Evolutionary conservation across 2,113 vertebrate species (phyloP).

Genomic region (Burhinus oedicnemus): DNA sequence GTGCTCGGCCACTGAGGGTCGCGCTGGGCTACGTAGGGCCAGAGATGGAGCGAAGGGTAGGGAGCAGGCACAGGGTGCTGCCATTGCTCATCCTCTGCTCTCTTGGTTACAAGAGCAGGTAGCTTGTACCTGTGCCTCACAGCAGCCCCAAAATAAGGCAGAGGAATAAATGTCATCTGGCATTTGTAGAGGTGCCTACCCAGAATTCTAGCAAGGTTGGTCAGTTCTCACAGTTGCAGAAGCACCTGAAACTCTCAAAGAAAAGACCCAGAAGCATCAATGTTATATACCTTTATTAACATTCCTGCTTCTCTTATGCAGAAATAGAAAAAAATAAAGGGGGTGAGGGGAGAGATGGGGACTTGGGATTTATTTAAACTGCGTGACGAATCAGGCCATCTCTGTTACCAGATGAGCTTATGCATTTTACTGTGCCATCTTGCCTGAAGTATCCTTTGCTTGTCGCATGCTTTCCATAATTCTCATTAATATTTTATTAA

Average conservation of each 20-base stretch:
- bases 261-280: not conserved
- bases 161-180: accelerated
- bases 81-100: accelerated
- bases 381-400: not conserved
- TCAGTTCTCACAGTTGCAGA: not conserved
- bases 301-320: not conserved
- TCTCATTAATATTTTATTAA: conserved; percentile 8
- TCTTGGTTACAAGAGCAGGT: accelerated
- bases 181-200: not conserved
- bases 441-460: not conserved
- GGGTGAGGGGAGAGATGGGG: too few species aligned
- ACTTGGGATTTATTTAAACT: not conserved
- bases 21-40: accelerated
- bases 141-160: not conserved
- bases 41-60: accelerated
- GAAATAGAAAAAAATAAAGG: not conserved
- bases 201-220: not conserved
- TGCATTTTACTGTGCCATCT: not conserved
- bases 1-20: accelerated
- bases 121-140: accelerated
- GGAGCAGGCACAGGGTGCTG: not conserved
- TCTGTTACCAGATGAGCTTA: not conserved
- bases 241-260: not conserved
- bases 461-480: not conserved
- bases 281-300: not conserved